These are phyloP conservation scores for Coelinius sp. DNA, from an alignment of 2,888 invertebrate genomes.

Conservation along the genomic window DNA sequence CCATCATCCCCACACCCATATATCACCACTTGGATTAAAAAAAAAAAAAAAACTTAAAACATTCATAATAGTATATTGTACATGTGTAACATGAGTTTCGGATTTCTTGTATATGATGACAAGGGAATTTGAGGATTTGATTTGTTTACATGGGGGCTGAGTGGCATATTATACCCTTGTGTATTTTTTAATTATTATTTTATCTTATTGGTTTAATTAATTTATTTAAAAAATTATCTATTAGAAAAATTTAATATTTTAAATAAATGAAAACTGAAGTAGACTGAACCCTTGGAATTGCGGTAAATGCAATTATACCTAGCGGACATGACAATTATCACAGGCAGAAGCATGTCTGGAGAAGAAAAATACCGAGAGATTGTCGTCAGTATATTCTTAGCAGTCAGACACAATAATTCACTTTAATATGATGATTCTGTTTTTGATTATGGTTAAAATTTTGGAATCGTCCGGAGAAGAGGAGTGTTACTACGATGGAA, in stretches of 20 bases:
- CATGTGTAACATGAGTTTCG: constrained; percentile 63
- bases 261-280: background rate
- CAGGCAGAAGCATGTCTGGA: constrained; percentile 51
- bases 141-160: constrained; percentile 48
- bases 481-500: constrained; percentile 66
- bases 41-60: constrained; percentile 60
- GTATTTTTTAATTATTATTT: too few relatives aligned
- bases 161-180: background rate
- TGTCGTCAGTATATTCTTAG: background rate
- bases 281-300: constrained; percentile 42
- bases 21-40: constrained; percentile 45
- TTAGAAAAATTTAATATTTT: too few relatives aligned
- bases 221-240: too few relatives aligned
- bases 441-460: constrained; percentile 26
- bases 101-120: constrained; percentile 49
- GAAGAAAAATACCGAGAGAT: background rate
- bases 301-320: constrained; percentile 63
- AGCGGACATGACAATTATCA: constrained; percentile 51
- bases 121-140: constrained; percentile 38
- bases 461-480: constrained; percentile 35
- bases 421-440: constrained; percentile 29
- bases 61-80: constrained; percentile 62
- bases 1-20: constrained; percentile 54
- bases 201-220: too few relatives aligned
- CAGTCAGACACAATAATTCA: background rate